These are phyloP conservation scores for Samia ricini DNA, from an alignment of 1,140 invertebrate genomes.

Conservation along the genomic window DNA sequence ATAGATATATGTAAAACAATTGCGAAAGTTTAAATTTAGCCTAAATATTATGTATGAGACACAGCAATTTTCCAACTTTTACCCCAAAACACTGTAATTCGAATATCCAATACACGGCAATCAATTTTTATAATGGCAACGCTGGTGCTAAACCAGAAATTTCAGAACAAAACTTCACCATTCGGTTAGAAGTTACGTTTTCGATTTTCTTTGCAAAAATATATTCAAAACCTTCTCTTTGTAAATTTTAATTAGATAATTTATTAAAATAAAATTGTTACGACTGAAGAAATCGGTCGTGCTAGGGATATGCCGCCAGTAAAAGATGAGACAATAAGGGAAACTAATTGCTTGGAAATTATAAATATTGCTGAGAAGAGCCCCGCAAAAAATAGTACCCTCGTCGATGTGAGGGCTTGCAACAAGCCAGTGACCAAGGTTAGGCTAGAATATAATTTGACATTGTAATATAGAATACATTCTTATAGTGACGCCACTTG, in stretches of 20 bases:
- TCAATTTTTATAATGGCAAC: too few relatives aligned
- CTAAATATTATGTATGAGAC: too few relatives aligned
- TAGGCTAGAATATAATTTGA: slow-evolving; percentile 26
- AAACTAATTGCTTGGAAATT: slow-evolving; percentile 72
- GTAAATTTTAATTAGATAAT: not conserved
- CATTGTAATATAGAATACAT: not conserved
- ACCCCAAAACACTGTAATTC: too few relatives aligned
- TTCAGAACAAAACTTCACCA: not conserved
- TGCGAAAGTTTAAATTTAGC: too few relatives aligned
- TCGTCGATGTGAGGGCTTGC: slow-evolving; percentile 74
- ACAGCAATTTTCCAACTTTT: too few relatives aligned
- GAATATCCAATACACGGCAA: too few relatives aligned
- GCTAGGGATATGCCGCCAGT: slow-evolving; percentile 72
- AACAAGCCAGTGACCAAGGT: slow-evolving; percentile 76
- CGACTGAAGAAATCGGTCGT: slow-evolving; percentile 9
- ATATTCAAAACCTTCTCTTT: not conserved
- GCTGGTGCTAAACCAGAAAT: not conserved
- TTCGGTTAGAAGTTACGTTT: slow-evolving; percentile 19
- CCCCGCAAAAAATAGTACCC: slow-evolving; percentile 62
- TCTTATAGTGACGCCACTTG: not conserved
- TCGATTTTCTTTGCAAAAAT: slow-evolving; percentile 25
- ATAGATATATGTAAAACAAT: too few relatives aligned
- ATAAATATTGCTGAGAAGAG: slow-evolving; percentile 71
- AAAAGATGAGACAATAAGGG: slow-evolving; percentile 72
- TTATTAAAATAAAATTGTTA: not conserved